Evolutionary conservation across 2,113 vertebrate genomes (phyloP).

Genomic region (Oenanthe melanoleuca): DNA sequence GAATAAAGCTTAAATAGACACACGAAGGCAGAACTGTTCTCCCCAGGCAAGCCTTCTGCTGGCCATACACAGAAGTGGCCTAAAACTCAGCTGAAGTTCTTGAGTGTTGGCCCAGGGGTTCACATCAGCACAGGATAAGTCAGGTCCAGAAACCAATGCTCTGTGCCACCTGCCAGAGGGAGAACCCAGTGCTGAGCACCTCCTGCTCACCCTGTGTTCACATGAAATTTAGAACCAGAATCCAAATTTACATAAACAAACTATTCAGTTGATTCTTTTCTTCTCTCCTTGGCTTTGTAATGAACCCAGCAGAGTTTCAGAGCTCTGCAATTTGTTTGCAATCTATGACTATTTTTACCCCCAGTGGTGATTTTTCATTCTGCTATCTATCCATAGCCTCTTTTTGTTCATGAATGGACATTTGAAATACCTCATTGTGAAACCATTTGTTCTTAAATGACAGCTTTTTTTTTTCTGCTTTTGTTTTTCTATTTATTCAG

Average conservation of each 20-base stretch:
- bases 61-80: not conserved
- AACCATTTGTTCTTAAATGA: not conserved
- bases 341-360: not conserved
- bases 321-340: not conserved
- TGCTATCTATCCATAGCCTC: not conserved
- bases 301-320: not conserved
- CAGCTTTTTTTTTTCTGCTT: not conserved
- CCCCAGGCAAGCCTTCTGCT: not conserved
- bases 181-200: not conserved
- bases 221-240: not conserved
- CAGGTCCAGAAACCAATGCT: accelerated
- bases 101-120: not conserved
- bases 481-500: not conserved
- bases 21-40: not conserved
- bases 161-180: not conserved
- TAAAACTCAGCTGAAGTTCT: not conserved
- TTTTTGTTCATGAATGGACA: not conserved
- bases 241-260: not conserved
- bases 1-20: not conserved
- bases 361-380: not conserved
- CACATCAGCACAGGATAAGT: not conserved
- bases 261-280: not conserved
- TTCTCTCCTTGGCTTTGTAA: not conserved
- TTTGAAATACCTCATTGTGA: not conserved
- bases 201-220: not conserved